Evolutionary conservation across 2,888 invertebrate species (phyloP).

Genomic region (Lypha dubia): DNA sequence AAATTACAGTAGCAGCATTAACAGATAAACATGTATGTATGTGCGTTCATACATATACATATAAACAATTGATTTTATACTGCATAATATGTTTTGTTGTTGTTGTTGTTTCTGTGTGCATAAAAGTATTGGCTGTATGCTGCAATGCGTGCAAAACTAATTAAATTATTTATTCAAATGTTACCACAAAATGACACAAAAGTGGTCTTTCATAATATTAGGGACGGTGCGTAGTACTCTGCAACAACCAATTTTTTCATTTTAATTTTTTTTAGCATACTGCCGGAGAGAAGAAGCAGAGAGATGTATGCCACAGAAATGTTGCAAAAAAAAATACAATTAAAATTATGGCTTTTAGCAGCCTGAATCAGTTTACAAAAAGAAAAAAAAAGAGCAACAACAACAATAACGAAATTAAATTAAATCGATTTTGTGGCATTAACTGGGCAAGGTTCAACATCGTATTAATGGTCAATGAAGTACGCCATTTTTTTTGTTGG

Average conservation of each 20-base stretch:
- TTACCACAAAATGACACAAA: slow-evolving; percentile 72
- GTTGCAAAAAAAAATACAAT: slow-evolving; percentile 46
- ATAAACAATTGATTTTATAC: slow-evolving; percentile 54
- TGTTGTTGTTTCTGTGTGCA: slow-evolving; percentile 28
- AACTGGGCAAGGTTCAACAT: slow-evolving; percentile 68
- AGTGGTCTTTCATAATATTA: slow-evolving; percentile 62
- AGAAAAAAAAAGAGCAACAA: slow-evolving; percentile 30
- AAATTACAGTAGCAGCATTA: slow-evolving; percentile 47
- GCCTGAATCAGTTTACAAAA: slow-evolving; percentile 38
- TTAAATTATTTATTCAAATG: slow-evolving; percentile 75
- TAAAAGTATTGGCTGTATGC: slow-evolving; percentile 50
- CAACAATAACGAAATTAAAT: slow-evolving; percentile 65
- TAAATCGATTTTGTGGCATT: slow-evolving; percentile 71
- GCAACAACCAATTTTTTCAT: slow-evolving; percentile 43
- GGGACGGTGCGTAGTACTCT: slow-evolving; percentile 48
- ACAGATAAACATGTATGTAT: neutral
- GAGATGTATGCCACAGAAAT: slow-evolving; percentile 50
- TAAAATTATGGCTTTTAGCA: slow-evolving; percentile 67
- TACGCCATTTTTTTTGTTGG: slow-evolving; percentile 52
- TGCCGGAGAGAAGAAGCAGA: slow-evolving; percentile 12
- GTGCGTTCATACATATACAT: neutral
- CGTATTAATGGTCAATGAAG: slow-evolving; percentile 69
- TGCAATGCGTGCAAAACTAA: slow-evolving; percentile 72
- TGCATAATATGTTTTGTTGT: slow-evolving; percentile 53
- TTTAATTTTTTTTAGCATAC: slow-evolving; percentile 9